Conservation (phyloP, 2,113 vertebrate genomes). For the Chamaea fasciata region DNA sequence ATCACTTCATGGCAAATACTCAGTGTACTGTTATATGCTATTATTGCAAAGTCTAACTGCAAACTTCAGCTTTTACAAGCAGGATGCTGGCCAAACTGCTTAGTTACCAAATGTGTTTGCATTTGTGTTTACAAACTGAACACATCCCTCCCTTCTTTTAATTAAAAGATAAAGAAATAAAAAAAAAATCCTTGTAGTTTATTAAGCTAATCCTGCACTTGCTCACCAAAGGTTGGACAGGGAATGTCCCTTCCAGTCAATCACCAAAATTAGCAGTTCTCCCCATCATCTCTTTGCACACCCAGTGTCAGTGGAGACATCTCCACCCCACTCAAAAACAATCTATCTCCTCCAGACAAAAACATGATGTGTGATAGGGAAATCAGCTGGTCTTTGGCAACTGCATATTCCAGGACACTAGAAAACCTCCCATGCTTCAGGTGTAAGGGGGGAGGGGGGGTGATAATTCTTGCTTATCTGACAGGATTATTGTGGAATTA, state of each 20-base stretch:
- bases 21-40: neutral
- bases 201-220: neutral
- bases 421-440: neutral
- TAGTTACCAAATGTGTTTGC: slow-evolving; percentile 53
- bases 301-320: neutral
- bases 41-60: slow-evolving; percentile 21
- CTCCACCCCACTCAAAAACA: neutral
- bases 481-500: neutral
- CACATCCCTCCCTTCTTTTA: neutral
- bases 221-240: neutral
- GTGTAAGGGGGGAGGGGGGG: neutral
- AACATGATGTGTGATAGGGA: neutral
- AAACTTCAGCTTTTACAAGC: slow-evolving; percentile 34
- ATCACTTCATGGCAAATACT: slow-evolving; percentile 29
- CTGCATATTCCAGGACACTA: neutral
- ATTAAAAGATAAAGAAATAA: neutral
- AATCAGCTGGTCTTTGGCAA: neutral
- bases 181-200: neutral
- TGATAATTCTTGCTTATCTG: neutral
- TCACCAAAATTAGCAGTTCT: neutral
- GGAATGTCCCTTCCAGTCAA: neutral
- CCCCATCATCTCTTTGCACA: neutral
- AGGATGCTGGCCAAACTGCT: slow-evolving; percentile 10
- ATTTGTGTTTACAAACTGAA: slow-evolving; percentile 55
- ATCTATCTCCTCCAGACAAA: neutral